Evolutionary conservation across 2,888 invertebrate genomes (phyloP).

Genomic region (Hololepta plana): DNA sequence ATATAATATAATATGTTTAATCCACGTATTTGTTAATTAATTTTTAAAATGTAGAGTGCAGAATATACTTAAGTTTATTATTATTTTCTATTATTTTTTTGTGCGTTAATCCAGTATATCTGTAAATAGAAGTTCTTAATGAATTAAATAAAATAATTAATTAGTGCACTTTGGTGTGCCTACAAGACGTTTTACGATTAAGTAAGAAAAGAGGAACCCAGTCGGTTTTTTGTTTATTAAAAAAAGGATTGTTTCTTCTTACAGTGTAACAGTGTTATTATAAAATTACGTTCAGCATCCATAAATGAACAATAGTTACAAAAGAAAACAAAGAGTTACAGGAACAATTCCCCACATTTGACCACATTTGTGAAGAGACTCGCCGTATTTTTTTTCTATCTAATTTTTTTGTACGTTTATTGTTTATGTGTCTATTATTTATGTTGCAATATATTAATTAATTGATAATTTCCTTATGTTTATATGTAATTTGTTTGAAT

Average conservation of each 20-base stretch:
- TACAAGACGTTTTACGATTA: no score
- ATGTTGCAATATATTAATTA: constrained; percentile 16
- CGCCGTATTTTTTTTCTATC: constrained; percentile 7
- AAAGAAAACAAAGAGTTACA: no score
- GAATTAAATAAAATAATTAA: no score
- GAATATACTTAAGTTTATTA: constrained; percentile 24
- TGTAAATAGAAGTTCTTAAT: no score
- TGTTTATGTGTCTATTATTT: constrained; percentile 14
- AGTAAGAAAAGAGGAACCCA: no score
- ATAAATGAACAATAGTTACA: constrained; percentile 26
- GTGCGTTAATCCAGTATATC: constrained; percentile 10
- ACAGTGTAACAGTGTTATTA: constrained; percentile 16
- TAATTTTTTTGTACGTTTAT: constrained; percentile 10
- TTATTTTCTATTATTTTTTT: constrained; percentile 7
- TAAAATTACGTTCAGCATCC: constrained; percentile 19
- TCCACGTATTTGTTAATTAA: constrained; percentile 30
- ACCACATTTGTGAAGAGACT: constrained; percentile 26
- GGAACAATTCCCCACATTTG: constrained; percentile 27
- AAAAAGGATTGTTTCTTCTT: no score
- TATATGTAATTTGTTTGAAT: constrained; percentile 3
- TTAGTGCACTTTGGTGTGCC: constrained; percentile 26
- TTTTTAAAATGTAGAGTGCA: constrained; percentile 21
- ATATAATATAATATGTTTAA: constrained; percentile 16
- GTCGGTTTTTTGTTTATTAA: no score
- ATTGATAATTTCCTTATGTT: constrained; percentile 2